Base-by-base conservation (phyloP, 2,797 vertebrate genomes). In the Pitangus sulphuratus region DNA sequence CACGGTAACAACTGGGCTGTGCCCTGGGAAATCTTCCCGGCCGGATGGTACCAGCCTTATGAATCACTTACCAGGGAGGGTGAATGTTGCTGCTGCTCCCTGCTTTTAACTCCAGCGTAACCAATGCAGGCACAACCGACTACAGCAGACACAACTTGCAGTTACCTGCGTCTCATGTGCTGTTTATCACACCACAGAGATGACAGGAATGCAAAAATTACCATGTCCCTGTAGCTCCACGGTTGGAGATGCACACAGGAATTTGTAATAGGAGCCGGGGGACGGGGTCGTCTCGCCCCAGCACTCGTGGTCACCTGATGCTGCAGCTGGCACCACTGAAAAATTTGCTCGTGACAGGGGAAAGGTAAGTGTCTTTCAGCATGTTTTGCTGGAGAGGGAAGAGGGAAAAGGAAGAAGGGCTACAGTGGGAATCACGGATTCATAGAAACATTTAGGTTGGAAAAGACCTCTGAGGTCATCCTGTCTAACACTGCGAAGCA, bases 191-290 rank as follows among this genome's bases (percentile, higher is more conserved):
- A 65, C 89, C 85, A 65, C 87, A 94, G 45, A 87, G 82, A 88
- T 90, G 91, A 89, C 65, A 90, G 42, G 89, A 90, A 94, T 91
- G 87, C 78, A 81, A 74, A 87, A 94, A 92, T 91, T 74, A 81
- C 9, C 15, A 0, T 15, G 60, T 69, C 42, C 0, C 0, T 66
- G 4, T n/a, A 87, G 78, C 35, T 66, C n/a, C 30, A 15, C 0
- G 2, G 42, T 15, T 39, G 50, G 64, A 86, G 42, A 60, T 39
- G 78, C 39, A 64, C 21, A 1, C 1, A 3, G 19, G 53, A 58
- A 26, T 40, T 58, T 53, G 17, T 22, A 64, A 57, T 24, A 45
- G 35, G 37, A 64, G 75, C 58, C 5, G 0, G 20, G 54, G 58
- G 45, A 78, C 21, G 60, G 28, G 65, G 85, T 60, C 13, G 6